These are phyloP conservation scores for Heliothis virescens DNA, from an alignment of 1,140 invertebrate genomes.

Conservation along the genomic window DNA sequence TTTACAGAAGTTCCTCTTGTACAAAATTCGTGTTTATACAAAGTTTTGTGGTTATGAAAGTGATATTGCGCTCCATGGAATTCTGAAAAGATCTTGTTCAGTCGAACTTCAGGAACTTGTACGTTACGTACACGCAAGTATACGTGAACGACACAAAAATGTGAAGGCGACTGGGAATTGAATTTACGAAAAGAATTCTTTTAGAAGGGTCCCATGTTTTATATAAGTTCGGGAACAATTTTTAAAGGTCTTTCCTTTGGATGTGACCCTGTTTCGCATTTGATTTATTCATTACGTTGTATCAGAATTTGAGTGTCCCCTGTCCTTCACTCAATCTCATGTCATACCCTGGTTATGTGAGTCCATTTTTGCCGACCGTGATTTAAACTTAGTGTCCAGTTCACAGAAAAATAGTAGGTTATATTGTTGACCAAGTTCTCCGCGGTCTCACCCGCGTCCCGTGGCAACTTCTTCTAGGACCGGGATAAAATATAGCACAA, in stretches of 20 bases:
- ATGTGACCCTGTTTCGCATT: not conserved
- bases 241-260: slow-evolving; percentile 6
- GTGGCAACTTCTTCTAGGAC: no score
- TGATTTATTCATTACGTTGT: slow-evolving; percentile 46
- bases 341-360: slow-evolving; percentile 4
- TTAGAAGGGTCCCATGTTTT: slow-evolving; percentile 30
- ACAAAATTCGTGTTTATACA: not conserved
- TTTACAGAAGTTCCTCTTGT: not conserved
- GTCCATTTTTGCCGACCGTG: not conserved
- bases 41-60: slow-evolving; percentile 9
- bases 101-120: slow-evolving; percentile 8
- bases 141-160: slow-evolving; percentile 10
- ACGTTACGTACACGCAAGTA: not conserved
- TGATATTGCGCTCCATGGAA: not conserved
- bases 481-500: no score
- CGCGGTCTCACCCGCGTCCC: no score
- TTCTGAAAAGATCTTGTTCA: not conserved
- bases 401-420: not conserved
- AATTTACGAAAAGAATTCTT: slow-evolving; percentile 1
- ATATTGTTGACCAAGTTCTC: no score
- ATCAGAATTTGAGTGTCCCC: slow-evolving; percentile 22
- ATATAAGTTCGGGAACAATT: slow-evolving; percentile 18
- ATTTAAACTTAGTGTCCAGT: slow-evolving; percentile 26
- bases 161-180: not conserved
- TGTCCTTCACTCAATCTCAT: slow-evolving; percentile 4